These are phyloP conservation scores for Zosterops pallidus DNA, from an alignment of 2,113 vertebrate species.

Conservation along the genomic window DNA sequence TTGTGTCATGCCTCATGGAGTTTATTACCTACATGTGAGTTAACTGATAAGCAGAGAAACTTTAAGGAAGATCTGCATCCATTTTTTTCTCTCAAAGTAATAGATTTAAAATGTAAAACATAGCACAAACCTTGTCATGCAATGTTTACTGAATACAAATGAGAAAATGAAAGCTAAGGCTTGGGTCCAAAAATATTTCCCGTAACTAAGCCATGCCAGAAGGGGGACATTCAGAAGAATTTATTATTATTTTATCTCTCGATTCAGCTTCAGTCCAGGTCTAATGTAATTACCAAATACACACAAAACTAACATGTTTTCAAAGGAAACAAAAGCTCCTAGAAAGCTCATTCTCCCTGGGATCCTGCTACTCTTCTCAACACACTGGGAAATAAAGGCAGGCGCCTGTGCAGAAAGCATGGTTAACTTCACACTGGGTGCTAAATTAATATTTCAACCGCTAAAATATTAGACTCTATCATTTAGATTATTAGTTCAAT, in stretches of 20 bases:
- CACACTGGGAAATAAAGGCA: slow-evolving; percentile 22
- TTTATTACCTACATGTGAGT: slow-evolving; percentile 24
- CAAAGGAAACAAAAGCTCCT: slow-evolving; percentile 47
- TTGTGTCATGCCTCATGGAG: slow-evolving; percentile 22
- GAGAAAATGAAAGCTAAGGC: slow-evolving; percentile 31
- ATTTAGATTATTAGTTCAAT: slow-evolving; percentile 70
- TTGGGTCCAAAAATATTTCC: slow-evolving; percentile 36
- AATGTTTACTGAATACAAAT: slow-evolving; percentile 30
- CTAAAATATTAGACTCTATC: slow-evolving; percentile 68
- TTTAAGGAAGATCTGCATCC: slow-evolving; percentile 1
- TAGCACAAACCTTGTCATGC: background rate
- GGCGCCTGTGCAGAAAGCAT: slow-evolving; percentile 44
- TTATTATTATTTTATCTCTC: slow-evolving; percentile 52
- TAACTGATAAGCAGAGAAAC: slow-evolving; percentile 41
- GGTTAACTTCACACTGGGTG: slow-evolving; percentile 50
- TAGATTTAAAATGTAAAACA: slow-evolving; percentile 4
- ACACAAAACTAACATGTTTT: slow-evolving; percentile 43
- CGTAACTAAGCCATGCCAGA: background rate
- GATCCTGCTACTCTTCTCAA: slow-evolving; percentile 34
- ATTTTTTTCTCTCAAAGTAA: background rate
- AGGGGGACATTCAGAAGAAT: slow-evolving; percentile 10
- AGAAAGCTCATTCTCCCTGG: slow-evolving; percentile 40
- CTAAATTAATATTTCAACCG: slow-evolving; percentile 72
- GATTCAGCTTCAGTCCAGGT: slow-evolving; percentile 19
- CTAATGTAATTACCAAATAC: slow-evolving; percentile 63